Evolutionary conservation across 2,797 vertebrate genomes (phyloP), one percentile per base, ranked within the genome.

Genomic region (Steatocranus sp.): DNA sequence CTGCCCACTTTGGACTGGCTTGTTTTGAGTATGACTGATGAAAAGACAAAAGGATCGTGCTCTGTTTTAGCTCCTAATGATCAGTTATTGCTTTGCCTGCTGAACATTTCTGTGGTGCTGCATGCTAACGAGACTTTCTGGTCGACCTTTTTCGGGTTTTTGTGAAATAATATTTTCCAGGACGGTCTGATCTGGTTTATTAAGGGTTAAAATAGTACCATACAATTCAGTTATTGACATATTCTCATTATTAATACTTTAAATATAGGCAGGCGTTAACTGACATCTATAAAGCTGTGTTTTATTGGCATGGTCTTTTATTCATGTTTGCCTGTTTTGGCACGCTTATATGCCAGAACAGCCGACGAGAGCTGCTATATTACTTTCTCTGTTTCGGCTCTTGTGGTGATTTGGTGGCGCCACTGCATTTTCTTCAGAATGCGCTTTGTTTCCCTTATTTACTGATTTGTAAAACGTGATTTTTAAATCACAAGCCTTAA

Each of bases 191-290:
- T 3, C 34, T 79, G 84, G 77, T 12, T 25, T 49, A 7, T 25
- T 18, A 74, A 48, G 81, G 83, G 79, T 91, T 89, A 76, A 85
- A 81, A 75, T 36, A 4, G 10, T 50, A 25, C 38, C 84, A 30
- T 56, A 32, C 48, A 4, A 17, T 51, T 66, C 66, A 4, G 4
- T 73, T 27, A 81, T 82, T 70, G 56, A n/a, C 46, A 80, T 79
- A 70, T 51, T 9, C 23, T 18, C 2, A 18, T 36, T 75, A 14
- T 18, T 76, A 15, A 15, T 27, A 11, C 14, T 25, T 76, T 68
- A 61, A 38, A 23, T 56, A 12, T 51, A 86, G 5, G 48, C 23
- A 78, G n/a, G 5, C 3, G 43, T 27, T 23, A 38, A 56, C 27
- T 20, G 18, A n/a, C 17, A 68, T 7, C 80, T 32, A 14, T 48